Conservation (phyloP, 2,888 invertebrate species). For the Euspilapteryx auroguttella region DNA sequence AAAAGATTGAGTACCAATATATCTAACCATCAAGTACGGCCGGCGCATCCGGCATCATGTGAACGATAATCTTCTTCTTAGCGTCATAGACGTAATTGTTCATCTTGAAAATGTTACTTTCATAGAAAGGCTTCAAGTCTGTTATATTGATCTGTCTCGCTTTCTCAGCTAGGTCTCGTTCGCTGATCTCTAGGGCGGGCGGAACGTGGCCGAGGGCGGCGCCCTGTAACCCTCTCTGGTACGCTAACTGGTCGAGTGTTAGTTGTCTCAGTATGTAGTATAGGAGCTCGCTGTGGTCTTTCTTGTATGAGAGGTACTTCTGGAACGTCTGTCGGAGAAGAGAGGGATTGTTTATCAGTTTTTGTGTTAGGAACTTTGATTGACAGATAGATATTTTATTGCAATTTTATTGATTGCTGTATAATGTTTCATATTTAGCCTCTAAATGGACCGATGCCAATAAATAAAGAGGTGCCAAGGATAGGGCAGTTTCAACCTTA, state of each 20-base stretch:
- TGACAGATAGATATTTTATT: too few species aligned
- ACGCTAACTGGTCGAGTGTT: conserved; percentile 87
- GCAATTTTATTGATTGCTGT: too few species aligned
- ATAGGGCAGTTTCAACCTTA: too few species aligned
- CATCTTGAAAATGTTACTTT: conserved; percentile 84
- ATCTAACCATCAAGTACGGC: too few species aligned
- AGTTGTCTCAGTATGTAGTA: conserved; percentile 94
- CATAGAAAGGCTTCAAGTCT: conserved; percentile 88
- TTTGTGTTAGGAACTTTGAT: too few species aligned
- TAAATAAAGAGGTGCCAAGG: too few species aligned
- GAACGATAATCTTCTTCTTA: conserved; percentile 82
- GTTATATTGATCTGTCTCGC: conserved; percentile 90
- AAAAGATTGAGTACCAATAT: too few species aligned
- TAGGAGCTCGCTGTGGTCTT: conserved; percentile 93
- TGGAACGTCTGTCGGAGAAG: conserved; percentile 92
- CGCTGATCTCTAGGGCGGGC: conserved; percentile 77
- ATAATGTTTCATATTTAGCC: too few species aligned
- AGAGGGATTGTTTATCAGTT: too few species aligned
- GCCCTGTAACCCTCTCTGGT: conserved; percentile 72
- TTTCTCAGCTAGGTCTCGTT: conserved; percentile 68
- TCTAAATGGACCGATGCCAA: too few species aligned
- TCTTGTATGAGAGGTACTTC: conserved; percentile 89
- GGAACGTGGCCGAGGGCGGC: conserved; percentile 68
- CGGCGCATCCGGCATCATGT: conserved; percentile 69
- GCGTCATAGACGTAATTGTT: conserved; percentile 88